These are phyloP conservation scores for Metallyticus violacea DNA, from an alignment of 2,888 invertebrate species.

Conservation along the genomic window DNA sequence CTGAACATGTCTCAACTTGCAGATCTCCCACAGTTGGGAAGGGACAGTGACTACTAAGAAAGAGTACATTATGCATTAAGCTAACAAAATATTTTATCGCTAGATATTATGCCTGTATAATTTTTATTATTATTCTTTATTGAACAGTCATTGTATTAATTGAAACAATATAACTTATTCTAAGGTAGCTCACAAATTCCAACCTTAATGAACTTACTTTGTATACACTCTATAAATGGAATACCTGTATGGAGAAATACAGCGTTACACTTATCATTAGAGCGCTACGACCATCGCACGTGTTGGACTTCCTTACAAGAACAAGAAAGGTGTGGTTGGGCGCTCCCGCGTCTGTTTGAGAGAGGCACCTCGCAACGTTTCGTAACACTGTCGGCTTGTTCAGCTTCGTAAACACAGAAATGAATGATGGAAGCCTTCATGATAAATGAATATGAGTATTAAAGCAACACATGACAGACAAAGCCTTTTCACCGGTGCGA, in stretches of 20 bases:
- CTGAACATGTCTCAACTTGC: too few species aligned
- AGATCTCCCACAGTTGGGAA: too few species aligned
- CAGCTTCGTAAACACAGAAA: not conserved
- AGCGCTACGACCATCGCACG: not conserved
- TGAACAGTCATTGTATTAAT: too few species aligned
- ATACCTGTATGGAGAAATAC: not conserved
- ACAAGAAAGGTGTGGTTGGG: not conserved
- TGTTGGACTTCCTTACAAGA: not conserved
- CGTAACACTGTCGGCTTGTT: not conserved
- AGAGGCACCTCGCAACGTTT: not conserved
- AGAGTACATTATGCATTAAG: too few species aligned
- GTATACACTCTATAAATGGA: not conserved
- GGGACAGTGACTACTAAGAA: too few species aligned
- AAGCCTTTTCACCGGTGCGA: not conserved
- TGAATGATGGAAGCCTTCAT: not conserved
- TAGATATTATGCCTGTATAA: too few species aligned
- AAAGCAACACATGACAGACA: not conserved
- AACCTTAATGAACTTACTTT: not conserved
- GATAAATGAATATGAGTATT: not conserved
- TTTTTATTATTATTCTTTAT: too few species aligned
- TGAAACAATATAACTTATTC: too few species aligned
- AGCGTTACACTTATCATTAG: not conserved
- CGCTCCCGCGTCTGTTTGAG: not conserved
- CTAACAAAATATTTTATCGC: too few species aligned
- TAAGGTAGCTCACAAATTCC: too few species aligned